A percentile compares a stretch with the other conserved stretches of the same genome.
These are phyloP conservation scores for Solen grandis DNA, from an alignment of 1,140 invertebrate genomes.

Conservation along the genomic window DNA sequence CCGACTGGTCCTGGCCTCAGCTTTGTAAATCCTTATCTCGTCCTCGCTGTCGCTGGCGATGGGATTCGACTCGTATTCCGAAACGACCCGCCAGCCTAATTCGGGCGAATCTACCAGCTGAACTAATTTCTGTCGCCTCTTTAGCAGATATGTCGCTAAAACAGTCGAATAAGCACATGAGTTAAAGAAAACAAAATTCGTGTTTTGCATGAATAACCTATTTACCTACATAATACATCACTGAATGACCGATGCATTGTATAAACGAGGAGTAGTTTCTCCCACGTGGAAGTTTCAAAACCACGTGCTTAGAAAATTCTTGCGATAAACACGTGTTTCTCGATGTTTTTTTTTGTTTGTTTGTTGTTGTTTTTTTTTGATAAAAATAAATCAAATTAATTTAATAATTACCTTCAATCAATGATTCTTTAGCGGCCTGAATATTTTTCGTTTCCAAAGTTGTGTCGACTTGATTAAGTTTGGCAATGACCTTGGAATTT, in stretches of 20 bases:
- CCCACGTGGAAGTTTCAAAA: not conserved
- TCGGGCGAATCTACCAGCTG: not conserved
- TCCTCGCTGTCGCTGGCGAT: not conserved
- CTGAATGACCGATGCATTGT: not conserved
- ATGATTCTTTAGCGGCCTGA: not conserved
- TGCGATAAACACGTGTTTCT: not conserved
- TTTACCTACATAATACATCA: not conserved
- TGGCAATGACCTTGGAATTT: not conserved
- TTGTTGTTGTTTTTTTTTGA: not conserved
- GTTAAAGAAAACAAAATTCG: not conserved
- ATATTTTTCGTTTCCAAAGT: not conserved
- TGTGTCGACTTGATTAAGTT: not conserved
- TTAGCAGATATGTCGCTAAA: not conserved
- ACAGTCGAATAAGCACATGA: not conserved
- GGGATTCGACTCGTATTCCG: not conserved
- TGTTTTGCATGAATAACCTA: not conserved
- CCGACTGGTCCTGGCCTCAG: not conserved
- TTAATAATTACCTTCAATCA: not conserved
- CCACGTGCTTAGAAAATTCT: not conserved
- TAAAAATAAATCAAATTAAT: not conserved
- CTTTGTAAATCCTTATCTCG: not conserved
- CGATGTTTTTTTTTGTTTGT: not conserved
- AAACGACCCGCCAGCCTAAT: not conserved
- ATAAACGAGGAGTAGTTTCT: not conserved
- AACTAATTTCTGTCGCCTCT: not conserved